Percentiles rank a stretch among this genome's conserved stretches.
Evolutionary conservation across 1,140 invertebrate species (phyloP).

Genomic region (Sesamia nonagrioides): DNA sequence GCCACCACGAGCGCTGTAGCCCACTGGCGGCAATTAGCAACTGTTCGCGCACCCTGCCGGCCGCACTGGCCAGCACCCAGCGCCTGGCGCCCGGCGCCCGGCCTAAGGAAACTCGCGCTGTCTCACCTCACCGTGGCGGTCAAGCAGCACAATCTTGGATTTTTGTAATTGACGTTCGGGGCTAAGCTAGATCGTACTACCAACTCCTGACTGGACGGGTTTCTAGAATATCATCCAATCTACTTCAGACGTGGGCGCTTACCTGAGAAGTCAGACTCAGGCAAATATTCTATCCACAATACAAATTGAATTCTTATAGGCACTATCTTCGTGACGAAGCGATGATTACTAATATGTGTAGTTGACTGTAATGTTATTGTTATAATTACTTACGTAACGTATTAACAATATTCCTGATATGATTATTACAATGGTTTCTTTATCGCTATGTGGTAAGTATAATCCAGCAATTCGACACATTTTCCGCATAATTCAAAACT

Average conservation of each 20-base stretch:
- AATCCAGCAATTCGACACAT: constrained; percentile 20
- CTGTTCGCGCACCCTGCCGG: constrained; percentile 27
- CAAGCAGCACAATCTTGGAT: constrained; percentile 19
- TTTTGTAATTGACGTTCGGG: constrained; percentile 42
- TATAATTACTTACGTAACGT: constrained; percentile 33
- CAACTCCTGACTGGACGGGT: neutral
- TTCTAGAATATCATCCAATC: constrained; percentile 1
- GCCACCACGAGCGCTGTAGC: constrained; percentile 62
- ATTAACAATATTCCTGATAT: constrained; percentile 34
- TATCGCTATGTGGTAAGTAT: constrained; percentile 26
- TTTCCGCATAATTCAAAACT: neutral
- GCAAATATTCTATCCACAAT: constrained; percentile 13
- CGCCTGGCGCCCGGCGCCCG: neutral
- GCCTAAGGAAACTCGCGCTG: constrained; percentile 14
- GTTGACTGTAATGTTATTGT: constrained; percentile 37
- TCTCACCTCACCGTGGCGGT: constrained; percentile 44
- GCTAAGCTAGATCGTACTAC: neutral
- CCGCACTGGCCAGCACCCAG: neutral
- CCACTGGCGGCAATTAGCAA: constrained; percentile 62
- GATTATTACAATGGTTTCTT: constrained; percentile 27
- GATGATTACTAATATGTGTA: constrained; percentile 19
- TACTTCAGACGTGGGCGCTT: constrained; percentile 22
- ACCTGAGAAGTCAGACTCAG: constrained; percentile 17
- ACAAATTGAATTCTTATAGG: neutral
- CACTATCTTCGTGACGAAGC: constrained; percentile 6